Conservation (phyloP, 2,888 invertebrate genomes). For the Troglohyphantes excavatus region DNA sequence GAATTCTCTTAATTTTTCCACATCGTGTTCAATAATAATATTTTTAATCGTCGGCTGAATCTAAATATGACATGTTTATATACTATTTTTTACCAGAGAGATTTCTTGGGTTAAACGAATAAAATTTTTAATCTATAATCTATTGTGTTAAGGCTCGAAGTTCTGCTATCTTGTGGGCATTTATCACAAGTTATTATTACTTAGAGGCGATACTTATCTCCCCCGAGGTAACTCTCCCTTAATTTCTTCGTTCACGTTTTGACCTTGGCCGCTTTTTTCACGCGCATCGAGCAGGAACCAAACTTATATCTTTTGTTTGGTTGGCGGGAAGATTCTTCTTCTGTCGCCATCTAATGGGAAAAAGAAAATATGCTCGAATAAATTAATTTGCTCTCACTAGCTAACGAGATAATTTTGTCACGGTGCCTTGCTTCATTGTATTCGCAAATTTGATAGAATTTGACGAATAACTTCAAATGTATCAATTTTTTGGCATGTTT, state of each 20-base stretch:
- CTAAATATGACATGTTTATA: too few species aligned
- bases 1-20: too few species aligned
- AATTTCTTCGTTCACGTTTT: slow-evolving; percentile 54
- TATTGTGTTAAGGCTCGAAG: not conserved
- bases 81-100: too few species aligned
- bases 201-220: slow-evolving; percentile 27
- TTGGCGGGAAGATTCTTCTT: not conserved
- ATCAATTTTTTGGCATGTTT: too few species aligned
- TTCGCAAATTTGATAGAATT: too few species aligned
- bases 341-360: not conserved
- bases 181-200: slow-evolving; percentile 37
- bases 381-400: not conserved
- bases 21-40: too few species aligned
- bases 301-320: slow-evolving; percentile 28
- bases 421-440: too few species aligned
- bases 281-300: slow-evolving; percentile 4
- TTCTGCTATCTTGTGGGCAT: not conserved
- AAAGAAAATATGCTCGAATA: not conserved
- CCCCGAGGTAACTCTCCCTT: not conserved
- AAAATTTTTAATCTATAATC: too few species aligned
- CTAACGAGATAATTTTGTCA: too few species aligned
- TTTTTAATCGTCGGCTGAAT: too few species aligned
- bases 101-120: too few species aligned
- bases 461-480: too few species aligned
- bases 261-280: slow-evolving; percentile 51